Evolutionary conservation across 2,888 invertebrate genomes (phyloP), one percentile per base, ranked within the genome.

Genomic region (Microchrysa polita): DNA sequence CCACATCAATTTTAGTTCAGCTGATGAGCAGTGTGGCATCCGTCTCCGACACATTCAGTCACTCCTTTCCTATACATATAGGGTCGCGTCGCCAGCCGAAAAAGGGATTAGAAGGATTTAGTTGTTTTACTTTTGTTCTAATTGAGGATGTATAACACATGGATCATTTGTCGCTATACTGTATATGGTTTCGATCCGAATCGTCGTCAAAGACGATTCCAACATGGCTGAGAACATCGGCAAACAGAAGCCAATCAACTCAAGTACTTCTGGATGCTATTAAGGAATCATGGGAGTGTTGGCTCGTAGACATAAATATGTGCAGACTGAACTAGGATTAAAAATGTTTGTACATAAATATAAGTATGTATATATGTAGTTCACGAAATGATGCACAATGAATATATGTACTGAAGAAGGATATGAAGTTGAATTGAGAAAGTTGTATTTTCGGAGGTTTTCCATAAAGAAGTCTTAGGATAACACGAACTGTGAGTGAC

Each of bases 71-170:
- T 22, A n/a, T n/a, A n/a, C n/a, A n/a, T n/a, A n/a, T n/a, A 10
- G 27, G 4, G 27, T 10, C 65, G 22, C 18, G 27, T 34, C 53
- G 55, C 14, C 22, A 44, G 40, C 20, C 42, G 42, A 40, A 55
- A n/a, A 55, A 57, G 69, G 69, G 69, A 69, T 69, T 69, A 69
- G 69, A 40, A 16, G 69, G 69, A 69, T 57, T 69, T 69, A 69
- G 57, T 40, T 57, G 57, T 57, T 69, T 57, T 69, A 57, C 55
- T 55, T 69, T 57, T 12, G 72, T 60, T 60, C 57, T 72, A 72
- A 72, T 72, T 72, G 72, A 72, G 72, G 72, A 72, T 72, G 72
- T 72, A 52, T 40, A 72, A 52, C 72, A 72, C 72, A 72, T 72
- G 72, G 72, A 34, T 61, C 53, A 22, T 22, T 20, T 53, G 27